Percentiles rank a stretch among this genome's conserved stretches.
Conservation (phyloP, 2,113 vertebrate species). For the Thunnus thynnus region DNA sequence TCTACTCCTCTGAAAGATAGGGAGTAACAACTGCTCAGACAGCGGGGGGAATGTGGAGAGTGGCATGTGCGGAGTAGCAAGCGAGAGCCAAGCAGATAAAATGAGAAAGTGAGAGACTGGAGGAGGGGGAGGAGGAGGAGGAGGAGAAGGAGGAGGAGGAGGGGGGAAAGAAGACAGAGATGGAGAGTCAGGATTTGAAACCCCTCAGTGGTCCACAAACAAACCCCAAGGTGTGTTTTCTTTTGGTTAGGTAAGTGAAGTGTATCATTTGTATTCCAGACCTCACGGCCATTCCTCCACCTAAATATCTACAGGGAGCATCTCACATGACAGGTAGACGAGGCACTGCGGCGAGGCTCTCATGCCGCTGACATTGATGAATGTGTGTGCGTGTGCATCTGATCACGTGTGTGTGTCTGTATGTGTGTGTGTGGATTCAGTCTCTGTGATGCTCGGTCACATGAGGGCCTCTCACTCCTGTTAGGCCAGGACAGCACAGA, state of each 20-base stretch:
- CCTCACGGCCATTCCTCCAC: conserved; percentile 7
- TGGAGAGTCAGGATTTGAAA: conserved; percentile 19
- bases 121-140: background rate
- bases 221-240: background rate
- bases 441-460: background rate
- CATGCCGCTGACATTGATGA: conserved; percentile 30
- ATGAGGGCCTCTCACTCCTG: background rate
- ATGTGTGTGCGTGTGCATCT: conserved; percentile 2
- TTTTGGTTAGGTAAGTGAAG: background rate
- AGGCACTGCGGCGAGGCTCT: background rate
- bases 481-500: background rate
- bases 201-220: background rate
- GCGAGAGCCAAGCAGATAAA: conserved; percentile 28
- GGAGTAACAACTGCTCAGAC: conserved; percentile 32
- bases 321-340: conserved; percentile 20
- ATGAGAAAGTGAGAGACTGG: conserved; percentile 4
- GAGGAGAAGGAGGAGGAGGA: background rate
- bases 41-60: conserved; percentile 4
- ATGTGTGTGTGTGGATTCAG: background rate
- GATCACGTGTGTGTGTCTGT: background rate
- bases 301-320: background rate
- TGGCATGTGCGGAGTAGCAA: conserved; percentile 39
- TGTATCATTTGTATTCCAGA: conserved; percentile 33
- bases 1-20: conserved; percentile 42
- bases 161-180: background rate